Conservation (phyloP, 2,113 vertebrate genomes). For the Scomber colias region DNA sequence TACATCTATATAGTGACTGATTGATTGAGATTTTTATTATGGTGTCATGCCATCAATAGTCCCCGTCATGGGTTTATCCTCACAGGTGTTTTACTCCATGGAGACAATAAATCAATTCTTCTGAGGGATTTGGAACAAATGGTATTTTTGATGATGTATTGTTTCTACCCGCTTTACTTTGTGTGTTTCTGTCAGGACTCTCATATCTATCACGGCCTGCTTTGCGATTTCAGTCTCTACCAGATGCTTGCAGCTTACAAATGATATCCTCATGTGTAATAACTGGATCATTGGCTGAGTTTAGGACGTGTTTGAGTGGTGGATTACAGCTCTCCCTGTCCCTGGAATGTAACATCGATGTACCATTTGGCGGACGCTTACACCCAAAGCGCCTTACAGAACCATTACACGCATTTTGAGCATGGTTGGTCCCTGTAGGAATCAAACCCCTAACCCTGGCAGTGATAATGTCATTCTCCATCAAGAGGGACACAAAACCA, state of each 20-base stretch:
- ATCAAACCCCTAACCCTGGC: slow-evolving; percentile 32
- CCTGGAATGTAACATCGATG: slow-evolving; percentile 29
- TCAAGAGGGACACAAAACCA: slow-evolving; percentile 32
- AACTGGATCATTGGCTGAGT: slow-evolving; percentile 59
- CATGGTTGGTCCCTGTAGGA: slow-evolving; percentile 25
- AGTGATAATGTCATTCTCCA: background rate
- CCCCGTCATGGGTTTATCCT: too few relatives aligned
- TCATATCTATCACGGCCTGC: background rate
- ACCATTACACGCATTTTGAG: slow-evolving; percentile 4
- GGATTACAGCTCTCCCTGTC: slow-evolving; percentile 45
- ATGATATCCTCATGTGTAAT: slow-evolving; percentile 55
- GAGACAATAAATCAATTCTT: too few relatives aligned
- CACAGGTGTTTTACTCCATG: too few relatives aligned
- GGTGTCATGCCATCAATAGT: too few relatives aligned
- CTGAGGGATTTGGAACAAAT: too few relatives aligned
- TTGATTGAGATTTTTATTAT: too few relatives aligned
- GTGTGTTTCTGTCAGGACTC: background rate
- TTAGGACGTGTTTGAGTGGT: slow-evolving; percentile 51
- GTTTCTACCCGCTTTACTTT: background rate
- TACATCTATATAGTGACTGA: too few relatives aligned
- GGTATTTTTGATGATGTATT: background rate
- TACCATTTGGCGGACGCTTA: slow-evolving; percentile 50
- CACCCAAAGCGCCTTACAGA: slow-evolving; percentile 32
- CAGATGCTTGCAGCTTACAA: slow-evolving; percentile 23
- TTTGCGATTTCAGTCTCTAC: slow-evolving; percentile 10